Base-by-base conservation (phyloP, 2,797 vertebrate genomes). In the Sphaeramia orbicularis region DNA sequence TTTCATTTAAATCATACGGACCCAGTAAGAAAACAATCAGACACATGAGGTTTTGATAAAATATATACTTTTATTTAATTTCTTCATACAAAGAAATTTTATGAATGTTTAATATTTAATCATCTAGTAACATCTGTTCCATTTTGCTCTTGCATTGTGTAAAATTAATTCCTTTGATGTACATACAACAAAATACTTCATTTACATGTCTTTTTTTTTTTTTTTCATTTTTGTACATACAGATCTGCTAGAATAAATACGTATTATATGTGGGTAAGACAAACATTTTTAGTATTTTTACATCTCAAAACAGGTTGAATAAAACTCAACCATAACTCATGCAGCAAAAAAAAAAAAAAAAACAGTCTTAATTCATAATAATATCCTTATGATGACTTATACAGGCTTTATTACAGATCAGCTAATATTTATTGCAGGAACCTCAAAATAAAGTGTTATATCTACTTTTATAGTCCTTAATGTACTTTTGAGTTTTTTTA, bases 171-270 rank as follows among this genome's bases (percentile, higher is more conserved):
- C 92, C 94, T 95, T 94, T 95, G 94, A 96, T 94, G 93, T 93
- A 96, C 94, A 94, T 96, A 97, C 94, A 94, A 96, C 95, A 98
- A 98, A 97, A 98, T 98, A n/a, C n/a, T n/a, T n/a, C n/a, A n/a
- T n/a, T n/a, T n/a, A n/a, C n/a, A n/a, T n/a, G n/a, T n/a, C n/a
- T 96, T 96, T 95, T 94, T 86, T 90, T 86, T 88, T 93, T 65
- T 80, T 54, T 78, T 86, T 86, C 60, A 69, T 83, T 85, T 93
- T 91, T 91, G 91, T 92, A 93, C 90, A 94, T 95, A 96, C 92
- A 94, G 92, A 95, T 90, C 76, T 86, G 91, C 94, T 96, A 88
- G 66, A 83, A 95, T 96, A 95, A 76, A 92, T 92, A 94, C 93
- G 89, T 90, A 92, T 94, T 94, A 96, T 92, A 94, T 91, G 91